Conservation (phyloP, 2,113 vertebrate species). For the Neogobius melanostomus region DNA sequence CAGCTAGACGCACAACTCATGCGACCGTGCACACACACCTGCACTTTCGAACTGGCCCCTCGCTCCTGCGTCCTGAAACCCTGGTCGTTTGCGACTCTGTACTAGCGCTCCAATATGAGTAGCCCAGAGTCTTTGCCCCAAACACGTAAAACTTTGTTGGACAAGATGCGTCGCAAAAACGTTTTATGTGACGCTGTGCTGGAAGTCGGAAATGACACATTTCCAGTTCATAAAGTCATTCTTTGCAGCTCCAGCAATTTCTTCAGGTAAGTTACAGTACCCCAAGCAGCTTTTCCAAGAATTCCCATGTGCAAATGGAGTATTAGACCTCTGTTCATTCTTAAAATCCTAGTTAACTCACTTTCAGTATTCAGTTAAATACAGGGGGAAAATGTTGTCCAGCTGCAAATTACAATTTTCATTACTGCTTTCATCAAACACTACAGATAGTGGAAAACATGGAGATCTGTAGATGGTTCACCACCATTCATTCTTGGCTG, state of each 20-base stretch:
- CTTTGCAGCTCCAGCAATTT: constrained; percentile 21
- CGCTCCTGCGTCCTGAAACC: neutral
- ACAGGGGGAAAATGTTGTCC: too few relatives aligned
- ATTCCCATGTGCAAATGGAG: neutral
- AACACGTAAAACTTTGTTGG: neutral
- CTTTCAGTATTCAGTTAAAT: too few relatives aligned
- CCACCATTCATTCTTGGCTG: too few relatives aligned
- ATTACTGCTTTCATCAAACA: too few relatives aligned
- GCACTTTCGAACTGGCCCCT: too few relatives aligned
- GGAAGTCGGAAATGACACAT: constrained; percentile 2
- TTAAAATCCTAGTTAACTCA: neutral
- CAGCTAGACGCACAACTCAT: too few relatives aligned
- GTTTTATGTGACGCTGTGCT: constrained; percentile 34
- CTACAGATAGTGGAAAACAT: too few relatives aligned
- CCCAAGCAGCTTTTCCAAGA: neutral
- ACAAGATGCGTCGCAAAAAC: constrained; percentile 6
- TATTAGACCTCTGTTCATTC: neutral
- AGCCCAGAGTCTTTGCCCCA: neutral
- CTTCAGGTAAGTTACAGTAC: constrained; percentile 33
- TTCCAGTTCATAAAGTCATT: constrained; percentile 37
- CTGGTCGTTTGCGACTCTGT: neutral
- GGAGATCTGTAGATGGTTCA: too few relatives aligned
- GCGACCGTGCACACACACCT: too few relatives aligned
- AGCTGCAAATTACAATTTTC: too few relatives aligned
- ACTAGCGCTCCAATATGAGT: constrained; percentile 10